phyloP scores from a whole-genome alignment of 2,888 invertebrate genomes.

The Sussaba pulchella region DNA sequence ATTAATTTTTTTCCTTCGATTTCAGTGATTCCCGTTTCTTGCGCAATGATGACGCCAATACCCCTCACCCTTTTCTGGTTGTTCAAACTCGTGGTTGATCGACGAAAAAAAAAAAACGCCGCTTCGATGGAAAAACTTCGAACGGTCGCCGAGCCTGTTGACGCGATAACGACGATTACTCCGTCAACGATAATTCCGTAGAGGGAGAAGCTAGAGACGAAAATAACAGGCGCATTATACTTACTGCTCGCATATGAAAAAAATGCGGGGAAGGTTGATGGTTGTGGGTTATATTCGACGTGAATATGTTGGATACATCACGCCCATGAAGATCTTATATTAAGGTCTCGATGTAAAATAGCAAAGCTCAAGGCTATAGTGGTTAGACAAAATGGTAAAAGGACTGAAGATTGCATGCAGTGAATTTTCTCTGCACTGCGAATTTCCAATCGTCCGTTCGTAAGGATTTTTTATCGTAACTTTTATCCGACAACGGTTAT shows the following conservation, averaged over 20 bases:
- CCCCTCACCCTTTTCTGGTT: constrained; percentile 88
- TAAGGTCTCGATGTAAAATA: no score
- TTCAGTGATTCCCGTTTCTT: constrained; percentile 94
- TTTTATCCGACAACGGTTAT: neutral
- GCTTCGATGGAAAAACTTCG: constrained; percentile 76
- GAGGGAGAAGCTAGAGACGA: neutral
- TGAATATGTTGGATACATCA: constrained; percentile 35
- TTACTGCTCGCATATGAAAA: constrained; percentile 12
- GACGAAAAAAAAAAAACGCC: constrained; percentile 69
- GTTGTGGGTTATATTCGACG: neutral
- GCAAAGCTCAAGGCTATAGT: no score
- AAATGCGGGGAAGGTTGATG: constrained; percentile 14
- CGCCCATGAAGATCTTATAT: constrained; percentile 43
- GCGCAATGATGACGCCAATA: constrained; percentile 97
- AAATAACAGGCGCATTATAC: constrained; percentile 15
- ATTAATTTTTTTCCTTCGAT: constrained; percentile 68
- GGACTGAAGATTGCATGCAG: constrained; percentile 1
- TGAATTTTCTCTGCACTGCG: neutral
- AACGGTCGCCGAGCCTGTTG: constrained; percentile 62
- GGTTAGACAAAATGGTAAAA: no score
- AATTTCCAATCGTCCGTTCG: neutral
- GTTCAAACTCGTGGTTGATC: constrained; percentile 74
- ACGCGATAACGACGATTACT: constrained; percentile 47
- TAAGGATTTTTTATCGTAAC: neutral
- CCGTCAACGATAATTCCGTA: constrained; percentile 37